phyloP scores from a whole-genome alignment of 2,888 invertebrate genomes.

The Aleiodes leptofemur region DNA sequence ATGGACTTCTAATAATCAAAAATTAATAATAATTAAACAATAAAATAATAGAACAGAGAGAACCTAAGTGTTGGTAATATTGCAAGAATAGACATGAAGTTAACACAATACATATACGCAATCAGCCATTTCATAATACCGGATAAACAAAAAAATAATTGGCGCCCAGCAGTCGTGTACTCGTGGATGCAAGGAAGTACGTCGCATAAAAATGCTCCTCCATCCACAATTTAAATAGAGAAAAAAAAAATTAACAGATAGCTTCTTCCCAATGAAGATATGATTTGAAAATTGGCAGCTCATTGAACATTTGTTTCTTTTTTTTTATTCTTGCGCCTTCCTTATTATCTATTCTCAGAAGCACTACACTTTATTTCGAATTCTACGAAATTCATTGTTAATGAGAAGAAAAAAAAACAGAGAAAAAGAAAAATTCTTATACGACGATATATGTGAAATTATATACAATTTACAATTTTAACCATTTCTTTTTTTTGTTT shows the following conservation, averaged over 20 bases:
- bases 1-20: too few species aligned
- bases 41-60: not conserved
- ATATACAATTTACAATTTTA: constrained; percentile 68
- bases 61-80: not conserved
- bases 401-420: not conserved
- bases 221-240: constrained; percentile 12
- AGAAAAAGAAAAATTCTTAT: not conserved
- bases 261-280: constrained; percentile 59
- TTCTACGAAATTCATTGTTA: not conserved
- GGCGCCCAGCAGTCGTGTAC: not conserved
- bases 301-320: constrained; percentile 68
- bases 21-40: not conserved
- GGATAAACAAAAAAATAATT: constrained; percentile 21
- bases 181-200: constrained; percentile 49
- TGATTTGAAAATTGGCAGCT: constrained; percentile 70
- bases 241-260: constrained; percentile 5
- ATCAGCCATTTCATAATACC: constrained; percentile 12
- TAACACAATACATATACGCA: constrained; percentile 18
- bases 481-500: constrained; percentile 56
- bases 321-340: constrained; percentile 39
- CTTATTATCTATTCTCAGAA: constrained; percentile 37
- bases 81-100: not conserved
- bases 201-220: constrained; percentile 37
- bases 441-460: constrained; percentile 51
- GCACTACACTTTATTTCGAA: constrained; percentile 34